Evolutionary conservation across 1,140 invertebrate genomes (phyloP), one percentile per base, ranked within the genome.

Genomic region (Coelopa frigida): DNA sequence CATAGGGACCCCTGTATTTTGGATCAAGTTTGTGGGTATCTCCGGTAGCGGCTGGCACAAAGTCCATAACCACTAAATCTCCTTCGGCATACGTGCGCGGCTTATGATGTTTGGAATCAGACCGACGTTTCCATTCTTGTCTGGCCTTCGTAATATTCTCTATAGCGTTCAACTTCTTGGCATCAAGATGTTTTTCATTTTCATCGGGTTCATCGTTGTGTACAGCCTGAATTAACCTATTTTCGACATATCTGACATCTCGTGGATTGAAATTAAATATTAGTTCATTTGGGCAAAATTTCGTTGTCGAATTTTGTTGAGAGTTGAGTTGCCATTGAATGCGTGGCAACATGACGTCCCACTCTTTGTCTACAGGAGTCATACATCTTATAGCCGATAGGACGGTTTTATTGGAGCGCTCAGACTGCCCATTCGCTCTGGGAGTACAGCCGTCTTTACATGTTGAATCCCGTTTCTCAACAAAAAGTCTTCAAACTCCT

Each of bases 391-490:
- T 20, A 17, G 27, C 27, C n/a, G 33, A 26, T 24, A 46, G 22
- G 10, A 51, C 15, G 11, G 35, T 61, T 50, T 36, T 50, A 47
- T 49, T 58, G 36, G 14, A 48, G 18, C 49, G 54, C 55, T 48
- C 48, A 33, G 26, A 38, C 44, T 36, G 50, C 27, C 42, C 53
- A 31, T 65, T 67, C 3, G 51, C 59, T 20, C 57, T 49, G 0
- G 59, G 55, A 18, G 50, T 43, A 68, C 54, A 3, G 61, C 61
- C 47, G 60, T 70, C 20, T 54, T 31, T 0, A 64, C 38, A 14
- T 65, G 56, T 31, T 45, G 49, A n/a, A 70, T 57, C 3, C 48
- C 48, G 4, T 56, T 37, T 11, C 51, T 20, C n/a, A 24, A 8
- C 14, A 11, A 18, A 35, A 58, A 57, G 7, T 57, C 38, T 21